Conservation (phyloP, 92 coral and sea anemone species). For the Parazoanthus darwini region DNA sequence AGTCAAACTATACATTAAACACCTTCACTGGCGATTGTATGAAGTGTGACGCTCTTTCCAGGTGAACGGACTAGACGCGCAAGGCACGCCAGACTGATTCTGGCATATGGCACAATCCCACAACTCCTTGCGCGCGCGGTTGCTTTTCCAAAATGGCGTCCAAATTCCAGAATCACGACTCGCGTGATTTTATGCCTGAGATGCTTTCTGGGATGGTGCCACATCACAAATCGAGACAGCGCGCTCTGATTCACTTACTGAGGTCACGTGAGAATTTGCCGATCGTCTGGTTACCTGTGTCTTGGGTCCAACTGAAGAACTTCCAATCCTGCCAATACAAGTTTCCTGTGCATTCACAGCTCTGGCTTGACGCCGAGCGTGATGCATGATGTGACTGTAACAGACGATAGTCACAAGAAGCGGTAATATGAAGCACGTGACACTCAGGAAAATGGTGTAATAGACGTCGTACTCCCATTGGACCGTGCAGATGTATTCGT, state of each 20-base stretch:
- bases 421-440: conserved; percentile 49
- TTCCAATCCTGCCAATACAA: conserved; percentile 20
- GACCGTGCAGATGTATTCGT: conserved; percentile 65
- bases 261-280: too few relatives aligned
- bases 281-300: not conserved
- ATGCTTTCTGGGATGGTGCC: too few relatives aligned
- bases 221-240: too few relatives aligned
- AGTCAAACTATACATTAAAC: not conserved
- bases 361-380: conserved; percentile 49
- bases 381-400: conserved; percentile 43
- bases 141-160: too few relatives aligned
- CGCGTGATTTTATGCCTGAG: too few relatives aligned
- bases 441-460: conserved; percentile 41
- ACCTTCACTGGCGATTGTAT: not conserved
- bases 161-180: too few relatives aligned
- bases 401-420: conserved; percentile 51
- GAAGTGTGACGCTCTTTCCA: too few relatives aligned
- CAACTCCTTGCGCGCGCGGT: too few relatives aligned
- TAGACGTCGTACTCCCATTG: conserved; percentile 57
- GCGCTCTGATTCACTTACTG: too few relatives aligned
- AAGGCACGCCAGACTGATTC: too few relatives aligned
- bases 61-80: too few relatives aligned
- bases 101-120: too few relatives aligned
- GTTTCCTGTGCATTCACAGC: conserved; percentile 14
- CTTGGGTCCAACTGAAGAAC: not conserved